Conservation (phyloP, 2,113 vertebrate species). For the Rhinolophus sinicus region DNA sequence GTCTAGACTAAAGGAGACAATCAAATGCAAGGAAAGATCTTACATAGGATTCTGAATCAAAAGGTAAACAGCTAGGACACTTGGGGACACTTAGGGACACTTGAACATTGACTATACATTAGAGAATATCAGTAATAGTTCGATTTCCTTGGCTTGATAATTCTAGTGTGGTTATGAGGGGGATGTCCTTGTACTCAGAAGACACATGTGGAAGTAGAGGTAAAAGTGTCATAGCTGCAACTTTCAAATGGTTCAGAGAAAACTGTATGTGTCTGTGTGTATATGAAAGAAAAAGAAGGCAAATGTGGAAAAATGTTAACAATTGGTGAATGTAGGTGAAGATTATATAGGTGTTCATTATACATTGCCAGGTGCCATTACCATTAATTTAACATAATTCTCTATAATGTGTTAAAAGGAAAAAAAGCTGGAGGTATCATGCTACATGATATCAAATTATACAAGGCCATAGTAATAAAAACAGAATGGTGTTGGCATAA, state of each 20-base stretch:
- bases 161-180: no score
- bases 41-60: not conserved
- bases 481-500: no score
- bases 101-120: not conserved
- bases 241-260: not conserved
- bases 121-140: not conserved
- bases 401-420: not conserved
- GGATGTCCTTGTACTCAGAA: not conserved
- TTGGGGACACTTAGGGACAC: not conserved
- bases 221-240: not conserved
- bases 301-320: not conserved
- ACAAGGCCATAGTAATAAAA: no score
- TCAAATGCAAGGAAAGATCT: not conserved
- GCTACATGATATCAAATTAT: no score
- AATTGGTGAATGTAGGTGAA: not conserved
- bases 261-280: not conserved
- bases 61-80: not conserved
- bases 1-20: not conserved
- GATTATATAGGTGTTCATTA: not conserved
- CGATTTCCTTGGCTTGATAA: not conserved
- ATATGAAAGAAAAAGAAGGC: not conserved
- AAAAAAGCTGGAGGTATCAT: not conserved
- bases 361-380: not conserved
- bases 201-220: not conserved
- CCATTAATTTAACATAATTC: not conserved